These are phyloP conservation scores for Drosophila parthenogenetica DNA, from an alignment of 2,888 invertebrate genomes.

Conservation along the genomic window DNA sequence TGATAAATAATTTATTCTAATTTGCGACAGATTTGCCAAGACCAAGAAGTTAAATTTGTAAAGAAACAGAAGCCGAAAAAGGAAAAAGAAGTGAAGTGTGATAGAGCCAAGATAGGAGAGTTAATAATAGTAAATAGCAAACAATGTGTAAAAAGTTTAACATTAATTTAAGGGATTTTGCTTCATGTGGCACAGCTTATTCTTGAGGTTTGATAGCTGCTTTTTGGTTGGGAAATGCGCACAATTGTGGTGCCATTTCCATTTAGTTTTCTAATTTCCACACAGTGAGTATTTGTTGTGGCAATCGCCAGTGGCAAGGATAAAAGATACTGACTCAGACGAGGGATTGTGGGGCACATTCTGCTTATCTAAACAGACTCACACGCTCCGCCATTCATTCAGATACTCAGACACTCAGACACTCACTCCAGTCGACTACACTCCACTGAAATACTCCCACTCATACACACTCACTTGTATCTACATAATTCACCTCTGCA, in stretches of 20 bases:
- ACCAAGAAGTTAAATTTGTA: constrained; percentile 35
- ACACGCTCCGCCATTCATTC: constrained; percentile 15
- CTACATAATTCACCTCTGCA: constrained; percentile 39
- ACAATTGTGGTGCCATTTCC: constrained; percentile 8
- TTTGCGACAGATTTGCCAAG: constrained; percentile 60
- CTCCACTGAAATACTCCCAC: background rate
- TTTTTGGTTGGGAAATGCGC: background rate
- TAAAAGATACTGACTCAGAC: constrained; percentile 6
- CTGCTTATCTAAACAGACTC: constrained; percentile 67
- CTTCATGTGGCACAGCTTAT: constrained; percentile 29
- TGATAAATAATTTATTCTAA: constrained; percentile 75
- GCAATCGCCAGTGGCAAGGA: constrained; percentile 23
- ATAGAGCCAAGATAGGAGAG: background rate
- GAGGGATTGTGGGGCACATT: constrained; percentile 41
- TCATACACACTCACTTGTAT: constrained; percentile 32
- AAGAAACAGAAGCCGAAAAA: background rate
- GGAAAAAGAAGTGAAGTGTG: background rate
- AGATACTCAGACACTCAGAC: constrained; percentile 6
- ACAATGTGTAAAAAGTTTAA: constrained; percentile 36
- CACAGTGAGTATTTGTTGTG: constrained; percentile 31
- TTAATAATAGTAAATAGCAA: background rate
- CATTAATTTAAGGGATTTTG: constrained; percentile 40
- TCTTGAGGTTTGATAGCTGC: constrained; percentile 29
- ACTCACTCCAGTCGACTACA: background rate
- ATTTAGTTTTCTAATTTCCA: constrained; percentile 35